Evolutionary conservation across 1,140 invertebrate species (phyloP), one percentile per base, ranked within the genome.

Genomic region (Magallana angulata): DNA sequence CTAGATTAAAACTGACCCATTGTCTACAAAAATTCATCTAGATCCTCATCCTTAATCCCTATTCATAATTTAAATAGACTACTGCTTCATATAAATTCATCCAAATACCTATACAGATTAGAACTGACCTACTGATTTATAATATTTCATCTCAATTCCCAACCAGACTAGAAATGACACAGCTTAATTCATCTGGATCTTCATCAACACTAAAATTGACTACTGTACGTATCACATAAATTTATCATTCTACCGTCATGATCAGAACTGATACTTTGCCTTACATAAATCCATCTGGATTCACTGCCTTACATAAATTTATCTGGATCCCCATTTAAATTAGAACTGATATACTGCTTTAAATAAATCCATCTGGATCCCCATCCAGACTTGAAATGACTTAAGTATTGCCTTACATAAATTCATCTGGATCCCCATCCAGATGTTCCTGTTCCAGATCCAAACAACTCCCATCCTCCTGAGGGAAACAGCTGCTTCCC

Each of bases 401-500:
- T 36, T 36, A 0, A 4, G 36, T 36, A 36, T 36, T 36, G 36
- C 36, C 68, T 71, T 36, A 86, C 36, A 71, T 57, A 18, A 71
- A 68, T 59, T 58, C 56, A n/a, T 83, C 12, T 16, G 12, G 56
- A 24, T 83, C 12, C n/a, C 14, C 16, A 57, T 6, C 24, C 57
- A 83, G 58, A 58, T 18, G 8, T 58, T 12, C 7, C 12, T 30
- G 18, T 57, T 87, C 86, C n/a, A n/a, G 57, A 8, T 87, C 86
- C n/a, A 94, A 58, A 90, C 96, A 96, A 3, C 83, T 88, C 7
- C 92, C 92, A 88, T 95, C 93, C 48, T 93, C 90, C 9, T 94
- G 92, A n/a, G 96, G 89, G 36, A 96, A 92, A 89, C 96, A 97
- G 89, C 96, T 96, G 24, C 7, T 12, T 12, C 36, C 68, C 4